Base-by-base conservation (phyloP, 1,140 invertebrate genomes). In the Rhagoletis zephyria region DNA sequence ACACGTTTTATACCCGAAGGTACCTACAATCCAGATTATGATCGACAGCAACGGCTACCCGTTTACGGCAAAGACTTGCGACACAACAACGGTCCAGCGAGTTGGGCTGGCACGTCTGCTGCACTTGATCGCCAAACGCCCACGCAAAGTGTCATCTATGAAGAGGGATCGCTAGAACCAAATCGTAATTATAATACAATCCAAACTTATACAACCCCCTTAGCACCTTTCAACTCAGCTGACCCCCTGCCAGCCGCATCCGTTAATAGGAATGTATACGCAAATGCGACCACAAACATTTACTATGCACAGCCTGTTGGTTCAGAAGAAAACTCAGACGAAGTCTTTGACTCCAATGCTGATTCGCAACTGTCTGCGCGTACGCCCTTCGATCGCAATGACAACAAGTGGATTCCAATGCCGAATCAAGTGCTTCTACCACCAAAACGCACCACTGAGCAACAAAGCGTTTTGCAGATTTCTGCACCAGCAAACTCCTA, bases 161-260 rank as follows among this genome's bases (percentile, higher is more conserved):
- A 91, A 61, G 90, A 92, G 85, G 91, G 91, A 51, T 92, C 91
- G 0, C 63, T 91, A 12, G 88, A 89, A 87, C 91, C 91, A 16
- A 91, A 92, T 86, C 90, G 91, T 92, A 92, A 92, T 89, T 92
- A 92, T 92, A 88, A 85, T 86, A 67, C 88, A 77, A 65, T 87
- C 56, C 77, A 85, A 51, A 88, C 77, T 45, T 90, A 89, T 89
- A 88, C 89, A 10, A 87, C 90, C 45, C 90, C 91, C 1, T 85
- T 92, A 86, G 90, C 91, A 3, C 90, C 91, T 16, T 89, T 92
- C 88, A 42, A 70, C 61, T 61, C 81, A 30, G 30, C 30, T 45
- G 61, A 51, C 42, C 19, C 64, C 42, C 2, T 51, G 12, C 51
- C 42, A 12, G 19, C 19, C 16, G 19, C 70, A 85, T 12, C 67